These are phyloP conservation scores for Aphis gossypii DNA, from an alignment of 1,140 invertebrate genomes.

Conservation along the genomic window DNA sequence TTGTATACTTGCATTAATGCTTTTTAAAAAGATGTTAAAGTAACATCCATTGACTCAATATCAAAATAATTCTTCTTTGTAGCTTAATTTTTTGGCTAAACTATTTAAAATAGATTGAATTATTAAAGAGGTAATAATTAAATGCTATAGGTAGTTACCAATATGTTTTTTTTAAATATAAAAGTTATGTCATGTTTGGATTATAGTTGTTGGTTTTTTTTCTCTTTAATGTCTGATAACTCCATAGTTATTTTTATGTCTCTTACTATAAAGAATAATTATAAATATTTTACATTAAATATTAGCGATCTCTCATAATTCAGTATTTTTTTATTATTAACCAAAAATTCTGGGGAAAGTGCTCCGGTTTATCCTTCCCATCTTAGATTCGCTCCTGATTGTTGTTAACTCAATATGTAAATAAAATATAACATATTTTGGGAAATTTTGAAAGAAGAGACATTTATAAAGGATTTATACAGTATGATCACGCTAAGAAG, in stretches of 20 bases:
- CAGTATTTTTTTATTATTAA: too few relatives aligned
- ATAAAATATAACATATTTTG: background rate
- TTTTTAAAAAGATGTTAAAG: too few relatives aligned
- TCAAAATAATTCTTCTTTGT: too few relatives aligned
- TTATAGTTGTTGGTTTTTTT: background rate
- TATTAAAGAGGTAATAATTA: background rate
- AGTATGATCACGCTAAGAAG: too few relatives aligned
- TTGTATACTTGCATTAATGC: too few relatives aligned
- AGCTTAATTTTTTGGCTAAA: background rate
- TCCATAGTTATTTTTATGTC: background rate
- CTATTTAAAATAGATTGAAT: background rate
- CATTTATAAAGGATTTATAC: background rate
- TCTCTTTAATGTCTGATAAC: background rate
- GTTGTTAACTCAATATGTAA: background rate
- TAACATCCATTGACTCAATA: too few relatives aligned
- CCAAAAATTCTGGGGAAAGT: too few relatives aligned
- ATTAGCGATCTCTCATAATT: too few relatives aligned
- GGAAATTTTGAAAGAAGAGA: background rate
- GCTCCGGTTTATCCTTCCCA: too few relatives aligned
- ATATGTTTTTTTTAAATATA: background rate
- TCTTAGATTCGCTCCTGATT: background rate
- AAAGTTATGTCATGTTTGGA: background rate
- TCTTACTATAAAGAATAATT: background rate
- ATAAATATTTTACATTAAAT: too few relatives aligned
- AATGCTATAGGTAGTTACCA: too few relatives aligned